phyloP scores from a whole-genome alignment of 2,113 vertebrate species.

The Oenanthe oenanthe region DNA sequence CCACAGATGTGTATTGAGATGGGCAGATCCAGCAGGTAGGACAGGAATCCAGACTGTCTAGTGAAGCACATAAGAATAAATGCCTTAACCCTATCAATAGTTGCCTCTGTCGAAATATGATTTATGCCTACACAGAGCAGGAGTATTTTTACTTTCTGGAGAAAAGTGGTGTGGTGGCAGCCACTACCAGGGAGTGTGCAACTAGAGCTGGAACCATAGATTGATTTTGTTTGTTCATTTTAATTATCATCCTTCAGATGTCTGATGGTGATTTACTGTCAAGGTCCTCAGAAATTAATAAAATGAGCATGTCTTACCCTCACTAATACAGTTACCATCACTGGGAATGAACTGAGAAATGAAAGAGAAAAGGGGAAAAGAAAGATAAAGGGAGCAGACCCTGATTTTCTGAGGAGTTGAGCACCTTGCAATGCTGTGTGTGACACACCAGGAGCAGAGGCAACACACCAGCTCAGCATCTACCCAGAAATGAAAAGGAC shows the following conservation, averaged over 20 bases:
- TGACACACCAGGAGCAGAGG: neutral
- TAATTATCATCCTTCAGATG: neutral
- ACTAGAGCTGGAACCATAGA: neutral
- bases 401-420: neutral
- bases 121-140: neutral
- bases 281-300: neutral
- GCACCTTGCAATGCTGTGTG: rapidly evolving
- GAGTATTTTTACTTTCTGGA: neutral
- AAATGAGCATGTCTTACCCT: neutral
- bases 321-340: neutral
- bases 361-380: neutral
- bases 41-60: neutral
- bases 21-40: neutral
- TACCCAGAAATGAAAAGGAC: neutral
- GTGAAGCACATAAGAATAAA: neutral
- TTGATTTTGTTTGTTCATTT: neutral
- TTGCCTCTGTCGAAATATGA: neutral
- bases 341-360: neutral
- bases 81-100: neutral
- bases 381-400: neutral
- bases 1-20: neutral
- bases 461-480: neutral
- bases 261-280: neutral
- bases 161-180: neutral
- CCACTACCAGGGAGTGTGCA: neutral